These are phyloP conservation scores for Lucilia sericata DNA, from an alignment of 1,140 invertebrate genomes.

Conservation along the genomic window DNA sequence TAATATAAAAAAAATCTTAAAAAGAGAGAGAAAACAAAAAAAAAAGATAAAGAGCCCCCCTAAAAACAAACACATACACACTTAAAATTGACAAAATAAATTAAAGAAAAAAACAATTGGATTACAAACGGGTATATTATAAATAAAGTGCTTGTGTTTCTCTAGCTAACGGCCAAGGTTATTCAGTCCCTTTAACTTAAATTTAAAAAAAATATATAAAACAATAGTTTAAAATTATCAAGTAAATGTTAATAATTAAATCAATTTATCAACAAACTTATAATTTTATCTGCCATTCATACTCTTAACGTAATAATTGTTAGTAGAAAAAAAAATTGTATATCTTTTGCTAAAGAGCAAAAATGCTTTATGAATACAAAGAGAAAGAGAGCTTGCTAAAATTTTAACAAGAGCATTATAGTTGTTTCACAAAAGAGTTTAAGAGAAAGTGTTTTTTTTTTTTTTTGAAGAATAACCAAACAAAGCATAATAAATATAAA, in stretches of 20 bases:
- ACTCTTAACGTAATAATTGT: background rate
- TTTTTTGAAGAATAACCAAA: slow-evolving; percentile 48
- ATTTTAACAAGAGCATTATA: background rate
- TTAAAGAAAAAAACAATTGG: background rate
- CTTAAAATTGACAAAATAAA: background rate
- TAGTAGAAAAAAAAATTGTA: background rate
- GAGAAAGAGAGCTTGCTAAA: background rate
- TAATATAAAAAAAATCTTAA: background rate
- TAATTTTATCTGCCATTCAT: background rate
- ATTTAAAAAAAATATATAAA: background rate
- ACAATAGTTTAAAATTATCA: background rate
- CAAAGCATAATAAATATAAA: slow-evolving; percentile 43
- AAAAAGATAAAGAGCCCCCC: too few species aligned
- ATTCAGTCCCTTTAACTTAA: background rate
- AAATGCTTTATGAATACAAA: background rate
- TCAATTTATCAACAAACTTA: background rate
- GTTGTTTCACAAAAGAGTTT: background rate
- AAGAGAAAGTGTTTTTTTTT: background rate
- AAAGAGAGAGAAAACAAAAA: background rate
- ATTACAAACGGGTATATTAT: background rate
- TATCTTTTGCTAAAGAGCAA: too few species aligned
- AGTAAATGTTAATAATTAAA: background rate
- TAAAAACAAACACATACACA: too few species aligned
- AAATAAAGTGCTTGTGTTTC: background rate
- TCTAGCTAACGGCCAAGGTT: background rate